Evolutionary conservation across 1,140 invertebrate species (phyloP).

Genomic region (Atta colombica): DNA sequence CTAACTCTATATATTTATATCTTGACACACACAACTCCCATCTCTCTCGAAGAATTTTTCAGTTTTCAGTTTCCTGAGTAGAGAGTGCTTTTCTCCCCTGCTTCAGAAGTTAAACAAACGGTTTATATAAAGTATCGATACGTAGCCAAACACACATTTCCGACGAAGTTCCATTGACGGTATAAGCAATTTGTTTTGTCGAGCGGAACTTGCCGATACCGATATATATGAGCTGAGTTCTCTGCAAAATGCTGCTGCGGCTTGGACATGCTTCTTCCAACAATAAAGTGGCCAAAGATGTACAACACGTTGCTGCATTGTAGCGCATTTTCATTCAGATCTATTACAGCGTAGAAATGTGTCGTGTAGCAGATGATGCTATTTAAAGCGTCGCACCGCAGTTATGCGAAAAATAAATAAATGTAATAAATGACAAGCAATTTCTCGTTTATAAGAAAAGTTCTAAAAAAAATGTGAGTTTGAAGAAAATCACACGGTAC

Average conservation of each 20-base stretch:
- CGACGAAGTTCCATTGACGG: constrained; percentile 46
- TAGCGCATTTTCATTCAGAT: constrained; percentile 53
- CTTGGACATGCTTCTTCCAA: constrained; percentile 47
- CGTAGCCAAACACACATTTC: constrained; percentile 46
- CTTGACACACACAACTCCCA: background rate
- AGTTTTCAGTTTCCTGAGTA: constrained; percentile 17
- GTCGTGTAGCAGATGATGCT: background rate
- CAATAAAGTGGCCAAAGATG: constrained; percentile 54
- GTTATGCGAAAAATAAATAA: constrained; percentile 9
- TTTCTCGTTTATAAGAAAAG: background rate
- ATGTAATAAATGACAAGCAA: constrained; percentile 5
- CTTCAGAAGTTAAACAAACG: constrained; percentile 53
- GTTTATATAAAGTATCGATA: constrained; percentile 50
- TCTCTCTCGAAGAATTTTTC: constrained; percentile 34
- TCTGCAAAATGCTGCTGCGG: constrained; percentile 46
- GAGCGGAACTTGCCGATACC: constrained; percentile 50
- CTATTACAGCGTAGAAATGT: constrained; percentile 10
- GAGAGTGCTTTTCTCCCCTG: constrained; percentile 12
- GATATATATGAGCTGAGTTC: constrained; percentile 51
- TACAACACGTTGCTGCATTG: constrained; percentile 35
- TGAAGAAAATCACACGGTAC: background rate
- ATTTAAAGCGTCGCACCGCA: constrained; percentile 16
- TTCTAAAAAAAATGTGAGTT: too few species aligned
- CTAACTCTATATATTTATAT: background rate
- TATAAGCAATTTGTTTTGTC: constrained; percentile 60